Conservation (phyloP, 2,888 invertebrate genomes). For the Archips crataeganus region DNA sequence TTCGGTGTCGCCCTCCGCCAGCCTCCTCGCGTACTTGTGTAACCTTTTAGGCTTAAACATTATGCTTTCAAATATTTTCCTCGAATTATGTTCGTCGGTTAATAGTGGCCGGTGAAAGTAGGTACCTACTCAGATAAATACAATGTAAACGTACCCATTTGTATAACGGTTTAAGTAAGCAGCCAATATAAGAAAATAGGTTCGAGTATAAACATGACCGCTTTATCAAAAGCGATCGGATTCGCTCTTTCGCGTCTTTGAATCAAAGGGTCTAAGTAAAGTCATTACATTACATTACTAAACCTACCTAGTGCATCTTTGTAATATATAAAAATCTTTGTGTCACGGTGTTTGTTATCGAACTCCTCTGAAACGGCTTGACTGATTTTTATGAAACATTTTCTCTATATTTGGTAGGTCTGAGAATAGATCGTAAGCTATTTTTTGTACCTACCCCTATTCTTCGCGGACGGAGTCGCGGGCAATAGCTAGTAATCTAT, state of each 20-base stretch:
- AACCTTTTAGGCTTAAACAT: conserved; percentile 41
- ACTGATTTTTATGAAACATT: no score
- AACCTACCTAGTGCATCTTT: no score
- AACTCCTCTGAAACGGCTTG: no score
- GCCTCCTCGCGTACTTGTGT: conserved; percentile 64
- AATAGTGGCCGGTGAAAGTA: conserved; percentile 18
- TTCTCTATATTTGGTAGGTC: no score
- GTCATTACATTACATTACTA: no score
- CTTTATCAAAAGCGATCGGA: not conserved
- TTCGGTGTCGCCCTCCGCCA: conserved; percentile 82
- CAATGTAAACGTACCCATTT: conserved; percentile 21
- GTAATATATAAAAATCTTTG: no score
- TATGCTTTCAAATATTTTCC: conserved; percentile 42
- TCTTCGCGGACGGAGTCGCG: no score
- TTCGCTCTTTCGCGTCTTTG: not conserved
- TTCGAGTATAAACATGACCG: not conserved
- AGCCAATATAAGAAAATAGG: conserved; percentile 1
- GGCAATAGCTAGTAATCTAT: no score
- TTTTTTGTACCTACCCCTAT: no score
- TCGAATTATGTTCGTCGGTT: conserved; percentile 22
- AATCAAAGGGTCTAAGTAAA: not conserved
- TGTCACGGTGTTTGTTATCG: no score
- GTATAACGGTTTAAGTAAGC: not conserved
- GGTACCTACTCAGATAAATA: conserved; percentile 2
- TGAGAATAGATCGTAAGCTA: no score